Percentiles rank a stretch among this genome's conserved stretches.
phyloP scores from a whole-genome alignment of 2,888 invertebrate species.

The Ormyrus thymus region DNA sequence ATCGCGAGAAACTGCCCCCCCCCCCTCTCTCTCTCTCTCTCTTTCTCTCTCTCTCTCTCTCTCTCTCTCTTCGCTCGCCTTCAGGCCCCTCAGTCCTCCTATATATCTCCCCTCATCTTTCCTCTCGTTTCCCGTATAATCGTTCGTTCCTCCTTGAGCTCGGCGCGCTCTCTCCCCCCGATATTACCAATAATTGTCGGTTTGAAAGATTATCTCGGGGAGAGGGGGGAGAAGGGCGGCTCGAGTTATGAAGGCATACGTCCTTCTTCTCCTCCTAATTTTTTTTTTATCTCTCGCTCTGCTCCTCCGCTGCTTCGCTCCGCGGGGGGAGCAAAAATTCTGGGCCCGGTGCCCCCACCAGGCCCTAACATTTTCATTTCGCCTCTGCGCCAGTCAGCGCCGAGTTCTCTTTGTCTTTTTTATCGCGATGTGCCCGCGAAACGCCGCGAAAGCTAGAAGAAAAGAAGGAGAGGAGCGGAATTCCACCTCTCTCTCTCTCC shows the following conservation, averaged over 20 bases:
- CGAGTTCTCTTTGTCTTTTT: conserved; percentile 37
- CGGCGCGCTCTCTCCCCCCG: conserved; percentile 61
- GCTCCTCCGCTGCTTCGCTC: background rate
- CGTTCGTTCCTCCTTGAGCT: conserved; percentile 47
- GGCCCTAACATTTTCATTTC: conserved; percentile 50
- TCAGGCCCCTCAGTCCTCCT: background rate
- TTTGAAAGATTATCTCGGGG: conserved; percentile 71
- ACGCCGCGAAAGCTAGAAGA: no score
- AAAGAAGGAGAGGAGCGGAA: no score
- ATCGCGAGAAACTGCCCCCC: conserved; percentile 30
- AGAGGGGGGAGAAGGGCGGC: background rate
- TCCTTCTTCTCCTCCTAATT: conserved; percentile 23
- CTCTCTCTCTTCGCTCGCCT: conserved; percentile 21
- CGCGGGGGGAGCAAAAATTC: conserved; percentile 17
- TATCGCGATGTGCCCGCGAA: conserved; percentile 20
- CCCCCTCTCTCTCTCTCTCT: conserved; percentile 24
- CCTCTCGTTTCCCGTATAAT: conserved; percentile 57
- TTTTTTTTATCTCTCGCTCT: conserved; percentile 12
- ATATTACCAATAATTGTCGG: conserved; percentile 74
- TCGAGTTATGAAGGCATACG: conserved; percentile 66
- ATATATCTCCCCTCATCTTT: conserved; percentile 52
- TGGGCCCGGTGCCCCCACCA: background rate
- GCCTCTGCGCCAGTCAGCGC: background rate
- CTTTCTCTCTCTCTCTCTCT: conserved; percentile 31
- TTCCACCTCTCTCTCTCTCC: background rate